These are phyloP conservation scores for Thamnaconus septentrionalis DNA, from an alignment of 2,113 vertebrate species.

Conservation along the genomic window DNA sequence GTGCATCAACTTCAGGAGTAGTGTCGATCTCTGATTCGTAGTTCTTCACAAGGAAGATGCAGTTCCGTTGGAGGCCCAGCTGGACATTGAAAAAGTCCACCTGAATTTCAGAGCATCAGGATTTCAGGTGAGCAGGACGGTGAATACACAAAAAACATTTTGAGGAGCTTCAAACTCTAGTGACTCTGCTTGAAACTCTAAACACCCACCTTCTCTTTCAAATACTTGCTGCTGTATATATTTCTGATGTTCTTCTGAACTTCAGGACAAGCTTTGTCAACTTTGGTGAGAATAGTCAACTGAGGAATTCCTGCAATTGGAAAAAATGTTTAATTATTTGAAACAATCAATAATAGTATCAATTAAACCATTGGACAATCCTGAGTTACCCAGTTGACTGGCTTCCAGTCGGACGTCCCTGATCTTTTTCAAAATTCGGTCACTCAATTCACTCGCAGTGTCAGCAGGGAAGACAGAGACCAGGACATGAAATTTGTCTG, in stretches of 20 bases:
- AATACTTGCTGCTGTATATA: slow-evolving; percentile 8
- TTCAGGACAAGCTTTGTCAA: slow-evolving; percentile 22
- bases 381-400: slow-evolving; percentile 10
- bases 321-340: too few species aligned
- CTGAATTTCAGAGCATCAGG: neutral
- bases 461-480: slow-evolving; percentile 19
- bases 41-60: slow-evolving; percentile 43
- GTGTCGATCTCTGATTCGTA: slow-evolving; percentile 2
- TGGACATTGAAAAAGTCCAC: neutral
- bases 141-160: neutral
- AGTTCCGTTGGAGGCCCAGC: slow-evolving; percentile 16
- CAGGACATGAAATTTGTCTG: slow-evolving; percentile 36
- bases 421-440: slow-evolving; percentile 1
- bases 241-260: neutral
- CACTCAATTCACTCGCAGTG: rapidly evolving
- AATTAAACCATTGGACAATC: too few species aligned
- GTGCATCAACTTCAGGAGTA: neutral
- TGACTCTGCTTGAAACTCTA: neutral
- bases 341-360: too few species aligned
- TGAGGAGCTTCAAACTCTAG: neutral
- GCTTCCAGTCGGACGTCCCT: slow-evolving; percentile 20
- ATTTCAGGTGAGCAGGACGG: neutral
- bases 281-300: slow-evolving; percentile 31
- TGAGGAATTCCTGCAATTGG: slow-evolving; percentile 32
- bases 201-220: slow-evolving; percentile 11